Percentiles rank a stretch among this genome's conserved stretches.
Conservation (phyloP, 2,113 vertebrate species). For the Sceloporus tristichus region DNA sequence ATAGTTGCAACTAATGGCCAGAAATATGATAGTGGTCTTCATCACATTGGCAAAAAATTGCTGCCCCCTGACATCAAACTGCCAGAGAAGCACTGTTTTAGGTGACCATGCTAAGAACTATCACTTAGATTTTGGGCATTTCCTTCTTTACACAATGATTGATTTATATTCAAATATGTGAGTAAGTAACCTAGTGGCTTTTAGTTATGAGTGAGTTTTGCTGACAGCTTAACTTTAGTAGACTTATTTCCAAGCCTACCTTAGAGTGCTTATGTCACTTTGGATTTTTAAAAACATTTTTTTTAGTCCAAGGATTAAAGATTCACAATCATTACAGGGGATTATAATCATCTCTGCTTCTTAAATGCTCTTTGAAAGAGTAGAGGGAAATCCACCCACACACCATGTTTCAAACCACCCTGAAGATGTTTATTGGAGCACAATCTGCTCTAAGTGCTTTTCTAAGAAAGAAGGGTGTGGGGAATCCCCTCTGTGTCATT, state of each 20-base stretch:
- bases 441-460: slow-evolving; percentile 3
- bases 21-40: too few relatives aligned
- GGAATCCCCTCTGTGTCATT: not conserved
- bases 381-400: slow-evolving; percentile 7
- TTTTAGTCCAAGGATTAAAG: not conserved
- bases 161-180: not conserved
- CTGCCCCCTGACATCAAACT: too few relatives aligned
- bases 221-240: not conserved
- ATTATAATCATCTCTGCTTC: not conserved
- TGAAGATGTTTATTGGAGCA: not conserved
- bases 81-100: too few relatives aligned
- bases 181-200: not conserved
- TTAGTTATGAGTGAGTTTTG: not conserved
- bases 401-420: not conserved
- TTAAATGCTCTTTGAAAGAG: slow-evolving; percentile 5
- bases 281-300: not conserved
- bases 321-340: not conserved
- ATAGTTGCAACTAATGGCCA: too few relatives aligned
- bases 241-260: not conserved
- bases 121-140: not conserved
- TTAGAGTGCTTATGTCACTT: not conserved
- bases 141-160: not conserved
- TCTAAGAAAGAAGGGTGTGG: not conserved
- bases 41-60: too few relatives aligned
- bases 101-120: not conserved